Evolutionary conservation across 2,888 invertebrate species (phyloP).

Genomic region (Dryococelus australis): DNA sequence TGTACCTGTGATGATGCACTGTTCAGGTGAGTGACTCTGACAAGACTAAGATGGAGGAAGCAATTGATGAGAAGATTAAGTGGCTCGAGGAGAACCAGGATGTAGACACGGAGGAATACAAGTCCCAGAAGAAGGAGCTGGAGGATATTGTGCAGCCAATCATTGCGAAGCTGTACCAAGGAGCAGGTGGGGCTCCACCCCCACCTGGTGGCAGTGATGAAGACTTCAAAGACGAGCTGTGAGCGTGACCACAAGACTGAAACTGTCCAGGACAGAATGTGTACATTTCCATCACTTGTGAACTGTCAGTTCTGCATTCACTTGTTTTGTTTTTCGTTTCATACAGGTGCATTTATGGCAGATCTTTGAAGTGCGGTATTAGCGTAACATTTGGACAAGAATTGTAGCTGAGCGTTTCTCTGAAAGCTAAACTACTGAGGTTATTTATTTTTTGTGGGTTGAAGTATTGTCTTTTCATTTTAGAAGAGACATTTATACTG

Average conservation of each 20-base stretch:
- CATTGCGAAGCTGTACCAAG: slow-evolving; percentile 94
- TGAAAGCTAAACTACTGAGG: neutral
- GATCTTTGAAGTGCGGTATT: neutral
- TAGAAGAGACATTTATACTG: slow-evolving; percentile 17
- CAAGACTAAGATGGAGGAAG: slow-evolving; percentile 92
- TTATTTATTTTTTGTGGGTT: slow-evolving; percentile 19
- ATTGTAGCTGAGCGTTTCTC: neutral
- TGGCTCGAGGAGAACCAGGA: slow-evolving; percentile 98
- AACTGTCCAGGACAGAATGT: too few species aligned
- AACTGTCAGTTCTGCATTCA: neutral
- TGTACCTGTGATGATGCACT: neutral
- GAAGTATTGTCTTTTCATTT: slow-evolving; percentile 23
- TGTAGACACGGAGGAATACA: slow-evolving; percentile 90
- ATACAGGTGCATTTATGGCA: neutral
- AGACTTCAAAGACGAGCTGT: slow-evolving; percentile 86
- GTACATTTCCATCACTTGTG: too few species aligned
- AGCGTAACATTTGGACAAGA: neutral
- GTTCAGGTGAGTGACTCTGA: slow-evolving; percentile 79
- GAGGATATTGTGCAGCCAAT: slow-evolving; percentile 97
- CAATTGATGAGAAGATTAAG: slow-evolving; percentile 96
- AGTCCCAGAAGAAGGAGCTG: slow-evolving; percentile 93
- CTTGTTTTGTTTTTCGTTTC: neutral
- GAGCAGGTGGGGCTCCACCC: slow-evolving; percentile 80
- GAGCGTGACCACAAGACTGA: neutral
- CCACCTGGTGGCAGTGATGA: slow-evolving; percentile 72